phyloP scores from a whole-genome alignment of 2,888 invertebrate species.

The Agrotis ipsilon region DNA sequence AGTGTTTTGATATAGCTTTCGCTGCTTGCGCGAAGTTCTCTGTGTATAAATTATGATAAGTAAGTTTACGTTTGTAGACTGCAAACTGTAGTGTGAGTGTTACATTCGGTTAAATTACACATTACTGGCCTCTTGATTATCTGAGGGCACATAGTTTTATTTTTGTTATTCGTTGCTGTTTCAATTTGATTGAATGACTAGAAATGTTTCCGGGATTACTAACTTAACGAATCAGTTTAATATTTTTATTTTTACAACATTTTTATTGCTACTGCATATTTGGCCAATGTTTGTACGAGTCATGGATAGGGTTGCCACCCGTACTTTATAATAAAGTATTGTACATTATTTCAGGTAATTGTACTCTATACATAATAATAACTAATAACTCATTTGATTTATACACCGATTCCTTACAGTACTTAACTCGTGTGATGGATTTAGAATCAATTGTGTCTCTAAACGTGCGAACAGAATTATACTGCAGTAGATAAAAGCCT shows the following conservation, averaged over 20 bases:
- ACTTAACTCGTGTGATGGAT: neutral
- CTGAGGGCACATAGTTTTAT: no score
- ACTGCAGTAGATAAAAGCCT: neutral
- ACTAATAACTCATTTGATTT: neutral
- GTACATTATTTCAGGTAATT: neutral
- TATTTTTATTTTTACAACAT: no score
- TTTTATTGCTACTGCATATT: no score
- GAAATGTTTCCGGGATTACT: no score
- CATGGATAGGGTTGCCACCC: no score
- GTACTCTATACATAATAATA: neutral
- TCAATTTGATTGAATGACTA: no score
- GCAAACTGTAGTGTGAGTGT: neutral
- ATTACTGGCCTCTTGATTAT: no score
- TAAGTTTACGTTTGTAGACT: neutral
- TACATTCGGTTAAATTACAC: no score
- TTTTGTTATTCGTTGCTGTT: no score
- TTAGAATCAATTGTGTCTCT: neutral
- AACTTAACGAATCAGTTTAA: no score
- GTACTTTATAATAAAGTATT: neutral
- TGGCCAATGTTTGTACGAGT: no score
- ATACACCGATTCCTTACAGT: no score
- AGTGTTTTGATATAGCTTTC: neutral
- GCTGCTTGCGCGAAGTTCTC: conserved; percentile 11
- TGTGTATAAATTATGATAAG: conserved; percentile 10
- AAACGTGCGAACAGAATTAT: conserved; percentile 4